phyloP scores from a whole-genome alignment of 35 echinoderm and acorn worm genomes.

The Holothuria glaberrima region DNA sequence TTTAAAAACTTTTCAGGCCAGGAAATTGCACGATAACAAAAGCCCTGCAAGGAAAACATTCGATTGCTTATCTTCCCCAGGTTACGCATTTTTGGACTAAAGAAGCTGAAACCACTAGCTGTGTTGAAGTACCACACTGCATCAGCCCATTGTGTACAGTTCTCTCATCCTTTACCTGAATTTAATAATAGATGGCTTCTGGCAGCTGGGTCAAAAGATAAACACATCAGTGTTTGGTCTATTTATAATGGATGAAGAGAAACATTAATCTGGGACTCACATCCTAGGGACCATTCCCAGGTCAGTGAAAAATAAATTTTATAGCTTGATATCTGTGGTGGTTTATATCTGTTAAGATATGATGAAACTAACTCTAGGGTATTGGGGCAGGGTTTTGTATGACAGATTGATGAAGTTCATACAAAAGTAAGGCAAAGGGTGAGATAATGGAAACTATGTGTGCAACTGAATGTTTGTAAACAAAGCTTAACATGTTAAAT shows the following conservation, averaged over 20 bases:
- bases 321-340: not conserved
- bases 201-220: slow-evolving; percentile 89
- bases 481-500: too few relatives aligned
- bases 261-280: too few relatives aligned
- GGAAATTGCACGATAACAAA: not conserved
- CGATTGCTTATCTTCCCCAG: slow-evolving; percentile 47
- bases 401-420: too few relatives aligned
- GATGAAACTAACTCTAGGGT: too few relatives aligned
- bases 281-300: too few relatives aligned
- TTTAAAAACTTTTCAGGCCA: not conserved
- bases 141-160: slow-evolving; percentile 72
- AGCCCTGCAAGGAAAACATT: not conserved
- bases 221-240: slow-evolving; percentile 95
- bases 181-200: slow-evolving; percentile 57
- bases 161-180: slow-evolving; percentile 46
- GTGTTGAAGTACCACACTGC: slow-evolving; percentile 81
- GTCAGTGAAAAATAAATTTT: not conserved
- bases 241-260: slow-evolving; percentile 62
- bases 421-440: too few relatives aligned
- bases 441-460: too few relatives aligned
- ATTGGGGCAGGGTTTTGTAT: too few relatives aligned
- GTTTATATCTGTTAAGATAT: too few relatives aligned
- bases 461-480: too few relatives aligned
- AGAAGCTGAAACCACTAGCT: slow-evolving; percentile 86
- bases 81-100: slow-evolving; percentile 79